A percentile compares a stretch with the other conserved stretches of the same genome.
Conservation (phyloP, 2,113 vertebrate genomes). For the Cottus gobio region DNA sequence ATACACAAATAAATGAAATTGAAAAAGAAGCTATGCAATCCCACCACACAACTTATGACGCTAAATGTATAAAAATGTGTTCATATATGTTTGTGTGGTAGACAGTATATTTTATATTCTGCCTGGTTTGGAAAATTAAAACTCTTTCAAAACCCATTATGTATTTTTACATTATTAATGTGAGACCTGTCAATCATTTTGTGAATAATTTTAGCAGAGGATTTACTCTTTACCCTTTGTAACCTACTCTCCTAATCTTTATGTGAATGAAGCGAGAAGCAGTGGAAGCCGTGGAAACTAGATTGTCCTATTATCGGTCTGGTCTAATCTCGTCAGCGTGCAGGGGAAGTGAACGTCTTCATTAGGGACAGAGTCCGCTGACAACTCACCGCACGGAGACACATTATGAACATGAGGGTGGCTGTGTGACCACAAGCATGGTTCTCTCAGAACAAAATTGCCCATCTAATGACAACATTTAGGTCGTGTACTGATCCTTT, state of each 20-base stretch:
- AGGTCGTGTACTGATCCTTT: constrained; percentile 10
- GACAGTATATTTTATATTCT: constrained; percentile 8
- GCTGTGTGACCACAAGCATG: background rate
- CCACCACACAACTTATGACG: background rate
- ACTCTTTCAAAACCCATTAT: background rate
- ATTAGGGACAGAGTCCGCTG: constrained; percentile 64
- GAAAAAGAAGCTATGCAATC: background rate
- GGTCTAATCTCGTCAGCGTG: constrained; percentile 42
- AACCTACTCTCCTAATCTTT: background rate
- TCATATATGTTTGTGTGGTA: background rate
- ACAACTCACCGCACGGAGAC: constrained; percentile 50
- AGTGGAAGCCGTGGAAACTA: background rate
- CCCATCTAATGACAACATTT: constrained; percentile 21
- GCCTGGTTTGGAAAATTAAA: constrained; percentile 25
- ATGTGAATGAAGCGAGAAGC: background rate
- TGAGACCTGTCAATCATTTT: background rate
- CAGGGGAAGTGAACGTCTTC: constrained; percentile 20
- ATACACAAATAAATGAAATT: background rate
- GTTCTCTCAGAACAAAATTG: constrained; percentile 18
- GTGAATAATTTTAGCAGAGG: no score
- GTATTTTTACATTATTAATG: background rate
- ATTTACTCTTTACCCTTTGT: background rate
- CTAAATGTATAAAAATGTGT: background rate
- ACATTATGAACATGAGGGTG: background rate
- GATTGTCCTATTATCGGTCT: constrained; percentile 24